Base-by-base conservation (phyloP, 2,888 invertebrate species). In the Cecidostiba fungosa region DNA sequence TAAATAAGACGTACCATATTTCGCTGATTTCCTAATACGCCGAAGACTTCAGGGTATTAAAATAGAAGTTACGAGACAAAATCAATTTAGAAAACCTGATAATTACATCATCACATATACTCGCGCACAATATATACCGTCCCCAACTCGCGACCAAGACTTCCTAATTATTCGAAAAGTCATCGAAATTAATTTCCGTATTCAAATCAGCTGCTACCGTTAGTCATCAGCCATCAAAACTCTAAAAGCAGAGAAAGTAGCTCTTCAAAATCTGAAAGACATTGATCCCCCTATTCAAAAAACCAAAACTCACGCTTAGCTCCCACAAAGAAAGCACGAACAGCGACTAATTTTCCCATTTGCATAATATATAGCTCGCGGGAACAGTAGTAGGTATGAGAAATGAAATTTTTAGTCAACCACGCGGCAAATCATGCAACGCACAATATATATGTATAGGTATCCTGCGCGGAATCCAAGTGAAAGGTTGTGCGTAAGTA, bases 401-500 rank as follows among this genome's bases (percentile, higher is more conserved):
- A 43, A 43, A 43, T 43, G 43, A 43, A 43, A 43, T 43, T 43
- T 43, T 43, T 0, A 43, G 12, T 43, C 43, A 43, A 43, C 43
- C 12, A n/a, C 54, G 54, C n/a, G 54, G 54, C n/a, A 54, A 54
- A 54, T 54, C 54, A n/a, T 54, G 54, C 54, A 54, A 54, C 54
- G 54, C 54, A n/a, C 54, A 54, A 54, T 54, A 54, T 10, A n/a
- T n/a, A n/a, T n/a, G n/a, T n/a, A n/a, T n/a, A n/a, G n/a, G 50
- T 16, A n/a, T 54, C n/a, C 54, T n/a, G 54, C n/a, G 66, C 66
- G 66, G 29, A 66, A 66, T 66, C 14, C 66, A 2, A 66, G 66
- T 66, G 66, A 66, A 66, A 66, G 66, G 26, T 59, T 26, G 14
- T 62, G 82, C 66, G 76, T 74, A 76, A 66, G 76, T 50, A 19